phyloP scores from a whole-genome alignment of 2,797 vertebrate species.

The Fratercula arctica region DNA sequence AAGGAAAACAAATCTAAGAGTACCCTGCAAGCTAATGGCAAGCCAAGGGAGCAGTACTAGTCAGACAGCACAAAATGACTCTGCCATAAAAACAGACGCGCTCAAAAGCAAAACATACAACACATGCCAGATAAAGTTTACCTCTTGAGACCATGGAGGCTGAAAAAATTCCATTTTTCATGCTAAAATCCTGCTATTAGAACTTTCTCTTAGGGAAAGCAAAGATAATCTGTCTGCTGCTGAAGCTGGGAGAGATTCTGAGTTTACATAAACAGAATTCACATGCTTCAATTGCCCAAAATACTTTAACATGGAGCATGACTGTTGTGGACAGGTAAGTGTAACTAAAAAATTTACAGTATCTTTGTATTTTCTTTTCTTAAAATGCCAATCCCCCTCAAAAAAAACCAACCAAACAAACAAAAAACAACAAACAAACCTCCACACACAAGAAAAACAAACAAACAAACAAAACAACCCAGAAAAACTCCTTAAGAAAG shows the following conservation, averaged over 20 bases:
- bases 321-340: not conserved
- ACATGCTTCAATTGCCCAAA: not conserved
- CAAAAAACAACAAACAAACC: too few species aligned
- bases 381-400: accelerated
- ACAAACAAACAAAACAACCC: not conserved
- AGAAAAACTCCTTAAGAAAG: not conserved
- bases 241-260: not conserved
- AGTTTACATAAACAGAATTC: not conserved
- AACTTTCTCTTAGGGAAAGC: not conserved
- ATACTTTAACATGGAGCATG: not conserved
- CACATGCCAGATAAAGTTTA: not conserved
- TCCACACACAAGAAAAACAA: not conserved
- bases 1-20: not conserved
- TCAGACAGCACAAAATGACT: not conserved
- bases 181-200: not conserved
- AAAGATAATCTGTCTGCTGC: not conserved
- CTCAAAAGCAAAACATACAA: not conserved
- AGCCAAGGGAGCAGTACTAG: not conserved
- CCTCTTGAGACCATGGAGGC: accelerated
- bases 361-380: not conserved
- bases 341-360: not conserved
- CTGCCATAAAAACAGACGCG: not conserved
- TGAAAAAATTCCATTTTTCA: not conserved
- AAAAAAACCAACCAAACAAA: not conserved
- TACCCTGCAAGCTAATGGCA: not conserved